phyloP scores from a whole-genome alignment of 2,888 invertebrate genomes.

The Zygaena filipendulae region DNA sequence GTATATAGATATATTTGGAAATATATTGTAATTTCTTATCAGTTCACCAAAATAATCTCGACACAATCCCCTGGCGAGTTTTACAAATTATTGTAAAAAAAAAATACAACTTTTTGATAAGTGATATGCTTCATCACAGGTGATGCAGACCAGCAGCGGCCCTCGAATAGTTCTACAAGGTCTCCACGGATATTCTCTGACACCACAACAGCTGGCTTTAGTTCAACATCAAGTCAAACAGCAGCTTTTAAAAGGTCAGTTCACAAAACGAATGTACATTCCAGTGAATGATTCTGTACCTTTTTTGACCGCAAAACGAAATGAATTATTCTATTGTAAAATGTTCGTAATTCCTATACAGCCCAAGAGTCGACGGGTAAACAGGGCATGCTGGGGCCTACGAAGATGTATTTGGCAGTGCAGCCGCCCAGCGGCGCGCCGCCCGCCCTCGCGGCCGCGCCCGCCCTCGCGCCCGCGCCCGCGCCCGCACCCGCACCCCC shows the following conservation, averaged over 20 bases:
- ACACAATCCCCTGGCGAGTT: no score
- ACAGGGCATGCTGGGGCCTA: constrained; percentile 85
- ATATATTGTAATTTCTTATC: no score
- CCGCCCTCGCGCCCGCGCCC: constrained; percentile 18
- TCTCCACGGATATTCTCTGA: constrained; percentile 83
- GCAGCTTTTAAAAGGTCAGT: constrained; percentile 82
- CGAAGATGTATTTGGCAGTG: constrained; percentile 87
- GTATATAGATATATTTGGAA: no score
- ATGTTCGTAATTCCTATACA: no score
- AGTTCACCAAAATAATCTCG: no score
- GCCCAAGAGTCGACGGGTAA: constrained; percentile 90
- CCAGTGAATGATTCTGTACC: no score
- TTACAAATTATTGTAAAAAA: no score
- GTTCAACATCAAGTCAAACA: constrained; percentile 92
- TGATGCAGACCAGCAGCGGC: constrained; percentile 85
- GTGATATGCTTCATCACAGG: no score
- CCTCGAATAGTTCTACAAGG: constrained; percentile 89
- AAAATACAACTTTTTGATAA: no score
- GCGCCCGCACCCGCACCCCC: constrained; percentile 10
- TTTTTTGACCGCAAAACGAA: no score
- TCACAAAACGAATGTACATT: no score
- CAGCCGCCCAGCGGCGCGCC: constrained; percentile 72
- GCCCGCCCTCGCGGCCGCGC: constrained; percentile 35
- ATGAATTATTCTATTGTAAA: no score
- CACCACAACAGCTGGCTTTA: constrained; percentile 81